phyloP scores from a whole-genome alignment of 2,797 vertebrate species.

The Pitangus sulphuratus region DNA sequence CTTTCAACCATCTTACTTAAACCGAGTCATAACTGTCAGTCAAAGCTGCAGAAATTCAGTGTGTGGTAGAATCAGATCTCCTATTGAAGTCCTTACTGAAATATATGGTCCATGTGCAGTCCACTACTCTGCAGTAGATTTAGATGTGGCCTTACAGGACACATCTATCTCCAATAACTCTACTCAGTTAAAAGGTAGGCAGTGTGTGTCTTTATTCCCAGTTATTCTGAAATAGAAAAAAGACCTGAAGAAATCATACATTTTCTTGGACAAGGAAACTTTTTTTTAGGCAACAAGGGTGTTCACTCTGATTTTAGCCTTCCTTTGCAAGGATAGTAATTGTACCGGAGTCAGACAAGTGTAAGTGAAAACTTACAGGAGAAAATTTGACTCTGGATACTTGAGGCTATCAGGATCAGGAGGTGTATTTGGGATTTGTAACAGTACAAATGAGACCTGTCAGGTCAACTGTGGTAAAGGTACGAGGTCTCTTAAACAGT shows the following conservation, averaged over 20 bases:
- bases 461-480: neutral
- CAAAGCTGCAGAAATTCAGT: neutral
- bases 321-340: neutral
- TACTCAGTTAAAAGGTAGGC: neutral
- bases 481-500: constrained; percentile 5
- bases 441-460: neutral
- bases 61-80: neutral
- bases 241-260: fast-evolving
- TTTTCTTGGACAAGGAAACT: neutral
- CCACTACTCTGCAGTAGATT: neutral
- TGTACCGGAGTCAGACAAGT: neutral
- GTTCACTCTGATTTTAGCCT: neutral
- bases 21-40: neutral
- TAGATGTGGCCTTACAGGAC: neutral
- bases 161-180: neutral
- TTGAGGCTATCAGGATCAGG: neutral
- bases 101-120: neutral
- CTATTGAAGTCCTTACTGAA: neutral
- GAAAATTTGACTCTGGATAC: neutral
- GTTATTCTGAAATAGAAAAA: neutral
- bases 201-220: neutral
- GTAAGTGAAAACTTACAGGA: neutral
- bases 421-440: neutral
- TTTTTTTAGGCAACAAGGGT: neutral
- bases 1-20: neutral